Base-by-base conservation (phyloP, 2,113 vertebrate genomes). In the Empidonax alnorum region DNA sequence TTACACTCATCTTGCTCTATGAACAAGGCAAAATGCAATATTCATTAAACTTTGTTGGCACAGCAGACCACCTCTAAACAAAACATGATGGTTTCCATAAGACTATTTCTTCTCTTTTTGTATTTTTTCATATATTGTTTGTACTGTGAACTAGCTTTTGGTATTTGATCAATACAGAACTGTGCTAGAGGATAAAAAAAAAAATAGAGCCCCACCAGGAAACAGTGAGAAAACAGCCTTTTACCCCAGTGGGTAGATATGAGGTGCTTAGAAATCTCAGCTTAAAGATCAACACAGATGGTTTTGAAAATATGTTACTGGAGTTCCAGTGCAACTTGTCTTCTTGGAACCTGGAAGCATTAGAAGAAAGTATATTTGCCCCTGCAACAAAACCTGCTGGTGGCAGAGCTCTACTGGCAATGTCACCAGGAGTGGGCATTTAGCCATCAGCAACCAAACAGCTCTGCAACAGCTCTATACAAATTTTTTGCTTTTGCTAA, bases 21-120 rank as follows among this genome's bases (percentile, higher is more conserved):
- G 2, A 91, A 77, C 30, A 77, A 80, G 41, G 20, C 9, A 71
- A 91, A 88, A 82, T 41, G 24, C 39, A 91, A 39, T 50, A 73
- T 46, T 85, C 47, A 50, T 74, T 86, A 69, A 61, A 61, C 42
- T 75, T 33, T 33, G 2, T 4, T 85, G 78, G 58, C 79, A 77
- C 12, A 76, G 62, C 39, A 66, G 69, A 89, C 25, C 21, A n/a
- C 30, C 41, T 95, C 69, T 71, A 94, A 95, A 76, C 10, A 76
- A 74, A 94, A 66, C 33, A 47, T 16, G 23, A 19, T n/a, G 9
- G 47, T 39, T 93, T 73, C 71, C 55, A 19, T 61, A 83, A 66
- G 50, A 14, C 30, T 61, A 41, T 84, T 93, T 84, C 47, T 72
- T 71, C 58, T 53, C 33, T 37, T 42, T 7, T 27, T 7, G 0